Conservation (phyloP, 2,113 vertebrate species). For the Malurus melanocephalus region DNA sequence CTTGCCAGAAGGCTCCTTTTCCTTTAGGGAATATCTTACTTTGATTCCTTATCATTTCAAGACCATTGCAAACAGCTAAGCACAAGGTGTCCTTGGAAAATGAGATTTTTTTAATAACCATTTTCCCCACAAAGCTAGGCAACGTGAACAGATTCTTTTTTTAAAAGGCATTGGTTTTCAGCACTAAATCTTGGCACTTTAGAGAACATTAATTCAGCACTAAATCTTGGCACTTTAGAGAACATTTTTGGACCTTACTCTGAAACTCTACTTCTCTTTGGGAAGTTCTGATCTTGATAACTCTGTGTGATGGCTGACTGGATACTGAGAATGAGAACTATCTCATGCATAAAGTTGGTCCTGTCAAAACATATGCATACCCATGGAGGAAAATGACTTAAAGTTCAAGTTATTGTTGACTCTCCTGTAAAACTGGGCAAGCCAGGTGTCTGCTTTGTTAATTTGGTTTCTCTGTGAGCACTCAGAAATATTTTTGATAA, state of each 20-base stretch:
- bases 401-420: background rate
- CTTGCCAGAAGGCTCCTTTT: background rate
- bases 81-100: slow-evolving; percentile 38
- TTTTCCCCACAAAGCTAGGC: background rate
- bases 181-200: background rate
- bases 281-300: background rate
- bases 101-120: background rate
- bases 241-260: background rate
- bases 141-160: background rate
- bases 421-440: background rate
- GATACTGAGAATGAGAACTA: background rate
- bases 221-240: background rate
- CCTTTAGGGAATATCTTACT: slow-evolving; percentile 20
- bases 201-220: too few relatives aligned
- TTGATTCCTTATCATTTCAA: slow-evolving; percentile 9
- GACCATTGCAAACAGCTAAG: background rate
- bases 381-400: background rate
- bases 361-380: background rate
- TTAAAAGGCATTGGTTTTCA: background rate
- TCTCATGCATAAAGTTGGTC: background rate
- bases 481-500: background rate
- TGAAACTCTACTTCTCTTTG: background rate
- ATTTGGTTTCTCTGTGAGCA: background rate
- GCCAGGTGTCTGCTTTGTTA: background rate
- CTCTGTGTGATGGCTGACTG: background rate